phyloP scores from a whole-genome alignment of 2,888 invertebrate species.

The Acanthosepion lycidas region DNA sequence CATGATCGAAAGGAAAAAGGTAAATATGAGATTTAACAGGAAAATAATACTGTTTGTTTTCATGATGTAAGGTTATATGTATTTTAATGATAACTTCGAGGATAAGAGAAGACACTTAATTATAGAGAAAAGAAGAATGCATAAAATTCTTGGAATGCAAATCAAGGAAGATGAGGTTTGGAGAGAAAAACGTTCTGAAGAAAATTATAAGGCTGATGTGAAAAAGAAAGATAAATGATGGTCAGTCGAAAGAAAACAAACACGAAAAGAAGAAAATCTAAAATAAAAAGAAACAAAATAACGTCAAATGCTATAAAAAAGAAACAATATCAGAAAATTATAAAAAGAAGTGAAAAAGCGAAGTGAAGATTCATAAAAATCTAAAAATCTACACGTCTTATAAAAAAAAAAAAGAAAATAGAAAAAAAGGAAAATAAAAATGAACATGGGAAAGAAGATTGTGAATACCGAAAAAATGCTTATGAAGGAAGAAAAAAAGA shows the following conservation, averaged over 20 bases:
- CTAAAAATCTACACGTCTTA: no score
- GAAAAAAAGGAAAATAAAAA: not conserved
- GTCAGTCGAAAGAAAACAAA: not conserved
- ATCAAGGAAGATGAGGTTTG: not conserved
- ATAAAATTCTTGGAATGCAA: not conserved
- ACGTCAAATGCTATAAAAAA: not conserved
- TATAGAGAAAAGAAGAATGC: not conserved
- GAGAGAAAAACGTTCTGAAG: not conserved
- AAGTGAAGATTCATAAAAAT: not conserved
- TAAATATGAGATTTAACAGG: not conserved
- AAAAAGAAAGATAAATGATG: not conserved
- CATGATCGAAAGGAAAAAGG: not conserved
- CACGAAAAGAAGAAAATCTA: not conserved
- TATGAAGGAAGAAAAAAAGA: not conserved
- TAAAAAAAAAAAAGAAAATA: not conserved
- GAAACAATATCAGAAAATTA: not conserved
- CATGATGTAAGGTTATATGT: not conserved
- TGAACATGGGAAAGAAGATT: not conserved
- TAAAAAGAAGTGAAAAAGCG: not conserved
- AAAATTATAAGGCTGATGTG: not conserved
- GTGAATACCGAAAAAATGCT: no score
- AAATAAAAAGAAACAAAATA: not conserved
- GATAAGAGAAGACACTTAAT: not conserved
- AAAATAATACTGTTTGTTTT: not conserved
- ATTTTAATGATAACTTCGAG: not conserved